Evolutionary conservation across 2,888 invertebrate species (phyloP).

Genomic region (Drosophila macrospina): DNA sequence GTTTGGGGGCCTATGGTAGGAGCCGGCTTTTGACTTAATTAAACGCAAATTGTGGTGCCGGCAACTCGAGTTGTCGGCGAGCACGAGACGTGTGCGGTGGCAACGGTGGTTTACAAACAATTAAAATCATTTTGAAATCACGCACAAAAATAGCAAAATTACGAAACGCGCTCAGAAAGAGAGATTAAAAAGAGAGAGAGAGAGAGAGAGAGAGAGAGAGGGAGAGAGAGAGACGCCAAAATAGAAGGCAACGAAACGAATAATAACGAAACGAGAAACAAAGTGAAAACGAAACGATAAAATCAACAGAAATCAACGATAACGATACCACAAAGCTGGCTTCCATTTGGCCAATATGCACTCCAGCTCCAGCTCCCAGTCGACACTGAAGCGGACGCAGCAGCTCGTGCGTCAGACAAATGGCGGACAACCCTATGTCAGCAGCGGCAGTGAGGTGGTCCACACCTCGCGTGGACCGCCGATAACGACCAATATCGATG

Average conservation of each 20-base stretch:
- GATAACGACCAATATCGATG: conserved; percentile 87
- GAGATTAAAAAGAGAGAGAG: conserved; percentile 15
- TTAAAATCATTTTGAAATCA: conserved; percentile 70
- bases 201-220: conserved; percentile 10
- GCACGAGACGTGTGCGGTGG: conserved; percentile 49
- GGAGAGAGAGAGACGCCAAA: conserved; percentile 24
- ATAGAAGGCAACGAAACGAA: conserved; percentile 36
- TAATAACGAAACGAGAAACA: conserved; percentile 35
- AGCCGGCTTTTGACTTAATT: conserved; percentile 70
- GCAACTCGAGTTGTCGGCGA: conserved; percentile 61
- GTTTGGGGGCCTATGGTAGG: conserved; percentile 24
- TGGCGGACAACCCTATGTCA: conserved; percentile 68
- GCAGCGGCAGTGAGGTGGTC: conserved; percentile 62
- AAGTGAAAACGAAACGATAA: conserved; percentile 53
- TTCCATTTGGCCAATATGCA: conserved; percentile 60
- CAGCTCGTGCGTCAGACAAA: conserved; percentile 72
- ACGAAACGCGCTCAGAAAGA: conserved; percentile 40
- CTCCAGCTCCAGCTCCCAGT: conserved; percentile 72
- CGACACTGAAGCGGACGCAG: conserved; percentile 77
- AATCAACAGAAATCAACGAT: conserved; percentile 21
- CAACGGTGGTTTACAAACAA: conserved; percentile 40
- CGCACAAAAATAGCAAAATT: conserved; percentile 66
- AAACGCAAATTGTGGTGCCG: conserved; percentile 76
- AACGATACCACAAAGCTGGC: conserved; percentile 47
- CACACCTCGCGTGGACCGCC: conserved; percentile 87